Conservation (phyloP, 2,888 invertebrate genomes). For the Stratiomys singularior region DNA sequence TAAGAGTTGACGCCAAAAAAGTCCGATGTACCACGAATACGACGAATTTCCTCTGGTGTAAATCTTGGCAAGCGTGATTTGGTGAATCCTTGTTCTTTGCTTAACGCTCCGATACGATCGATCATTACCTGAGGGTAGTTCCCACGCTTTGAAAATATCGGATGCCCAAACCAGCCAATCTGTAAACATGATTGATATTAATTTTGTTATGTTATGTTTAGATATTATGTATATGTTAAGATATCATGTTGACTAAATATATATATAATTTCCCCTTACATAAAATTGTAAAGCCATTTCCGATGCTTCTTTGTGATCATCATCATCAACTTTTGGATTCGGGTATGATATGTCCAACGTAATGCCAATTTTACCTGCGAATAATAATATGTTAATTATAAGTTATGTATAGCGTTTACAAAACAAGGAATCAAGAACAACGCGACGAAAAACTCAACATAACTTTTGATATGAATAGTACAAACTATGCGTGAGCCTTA, state of each 20-base stretch:
- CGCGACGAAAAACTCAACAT: no score
- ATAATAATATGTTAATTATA: no score
- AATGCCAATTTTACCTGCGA: slow-evolving; percentile 71
- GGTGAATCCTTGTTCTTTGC: slow-evolving; percentile 69
- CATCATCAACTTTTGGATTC: slow-evolving; percentile 69
- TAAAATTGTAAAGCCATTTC: slow-evolving; percentile 72
- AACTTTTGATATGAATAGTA: no score
- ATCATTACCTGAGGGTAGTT: slow-evolving; percentile 77
- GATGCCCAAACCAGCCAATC: slow-evolving; percentile 76
- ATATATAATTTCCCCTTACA: slow-evolving; percentile 62
- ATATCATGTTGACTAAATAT: no score
- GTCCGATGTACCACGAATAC: slow-evolving; percentile 73
- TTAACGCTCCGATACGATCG: slow-evolving; percentile 69
- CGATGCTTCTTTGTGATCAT: slow-evolving; percentile 70
- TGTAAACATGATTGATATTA: slow-evolving; percentile 54
- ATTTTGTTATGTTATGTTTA: no score
- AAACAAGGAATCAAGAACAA: no score
- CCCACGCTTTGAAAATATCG: slow-evolving; percentile 72
- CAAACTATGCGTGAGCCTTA: no score
- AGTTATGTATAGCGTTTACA: no score
- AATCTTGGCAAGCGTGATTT: slow-evolving; percentile 73
- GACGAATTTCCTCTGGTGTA: slow-evolving; percentile 70
- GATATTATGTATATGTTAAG: no score
- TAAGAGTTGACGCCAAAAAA: slow-evolving; percentile 82
- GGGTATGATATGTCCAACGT: slow-evolving; percentile 72